Base-by-base conservation (phyloP, 2,797 vertebrate species). In the Nannoperca australis region DNA sequence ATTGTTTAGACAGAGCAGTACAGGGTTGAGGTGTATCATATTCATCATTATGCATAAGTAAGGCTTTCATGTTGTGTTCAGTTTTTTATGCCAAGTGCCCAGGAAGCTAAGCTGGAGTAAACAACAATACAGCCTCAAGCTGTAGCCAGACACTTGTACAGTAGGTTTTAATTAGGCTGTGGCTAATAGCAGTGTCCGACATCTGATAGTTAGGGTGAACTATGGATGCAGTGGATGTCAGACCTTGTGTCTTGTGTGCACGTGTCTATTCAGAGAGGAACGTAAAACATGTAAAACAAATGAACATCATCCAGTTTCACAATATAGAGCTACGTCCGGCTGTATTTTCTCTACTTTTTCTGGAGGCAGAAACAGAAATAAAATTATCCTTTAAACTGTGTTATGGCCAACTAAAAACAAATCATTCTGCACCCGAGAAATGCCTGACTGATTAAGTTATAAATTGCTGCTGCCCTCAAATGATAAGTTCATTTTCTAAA, bases 131-230 rank as follows among this genome's bases (percentile, higher is more conserved):
- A 58, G 53, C 51, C 72, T 81, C 20, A 0, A 79, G 72, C 78
- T 65, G 53, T 32, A 53, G 51, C 61, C 30, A 58, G 62, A 73
- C 62, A 55, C 38, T 50, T 65, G 34, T 65, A 54, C 22, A 14
- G 6, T 45, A 36, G 59, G 40, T 58, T 79, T 80, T 70, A 82
- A 86, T 83, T 55, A 80, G 56, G 13, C 40, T 61, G 22, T 66
- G n/a, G 70, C 38, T 67, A 69, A 77, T 62, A 78, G 54, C 50
- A 47, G 6, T 17, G 22, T 77, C 53, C 83, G 32, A 40, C 70
- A 38, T 73, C 70, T 47, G n/a, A 61, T 73, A 44, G 50, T 71
- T 66, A 40, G 36, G 55, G 45, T 27, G 24, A 27, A 27, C 24
- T 27, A 27, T 67, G 30, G 59, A 51, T 51, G 27, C 9, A 53